Percentiles rank a stretch among this genome's conserved stretches.
phyloP scores from a whole-genome alignment of 2,888 invertebrate species.

The Diogma glabrata region DNA sequence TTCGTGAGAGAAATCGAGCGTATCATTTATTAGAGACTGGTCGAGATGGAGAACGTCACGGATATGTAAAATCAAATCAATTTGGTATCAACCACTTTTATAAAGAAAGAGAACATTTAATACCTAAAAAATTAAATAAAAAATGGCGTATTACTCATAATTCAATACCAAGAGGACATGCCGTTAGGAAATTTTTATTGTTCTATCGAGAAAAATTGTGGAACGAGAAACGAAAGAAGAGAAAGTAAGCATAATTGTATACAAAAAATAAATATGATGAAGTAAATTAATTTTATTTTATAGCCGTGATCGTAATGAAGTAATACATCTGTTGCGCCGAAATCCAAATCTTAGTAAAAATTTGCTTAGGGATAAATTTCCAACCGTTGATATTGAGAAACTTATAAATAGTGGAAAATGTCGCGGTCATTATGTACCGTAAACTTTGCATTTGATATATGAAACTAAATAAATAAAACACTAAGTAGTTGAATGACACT shows the following conservation, averaged over 20 bases:
- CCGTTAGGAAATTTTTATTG: conserved; percentile 49
- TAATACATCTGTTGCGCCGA: conserved; percentile 54
- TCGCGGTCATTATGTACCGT: conserved; percentile 49
- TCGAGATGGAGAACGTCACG: conserved; percentile 65
- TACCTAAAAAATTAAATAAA: conserved; percentile 56
- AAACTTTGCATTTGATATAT: background rate
- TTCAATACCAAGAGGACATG: conserved; percentile 42
- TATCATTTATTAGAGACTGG: conserved; percentile 85
- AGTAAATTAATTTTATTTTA: conserved; percentile 20
- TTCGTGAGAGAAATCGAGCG: conserved; percentile 85
- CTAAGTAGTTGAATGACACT: no score
- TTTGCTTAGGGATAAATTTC: conserved; percentile 57
- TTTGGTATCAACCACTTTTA: conserved; percentile 51
- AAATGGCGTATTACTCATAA: conserved; percentile 49
- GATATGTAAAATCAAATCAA: conserved; percentile 42
- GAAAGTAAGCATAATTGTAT: conserved; percentile 38
- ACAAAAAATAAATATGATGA: conserved; percentile 2
- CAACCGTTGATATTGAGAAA: conserved; percentile 61
- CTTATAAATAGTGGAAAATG: conserved; percentile 44
- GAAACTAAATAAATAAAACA: no score
- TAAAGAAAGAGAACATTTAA: conserved; percentile 45
- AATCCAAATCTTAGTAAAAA: conserved; percentile 68
- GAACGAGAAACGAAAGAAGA: conserved; percentile 43
- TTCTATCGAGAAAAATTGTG: conserved; percentile 54
- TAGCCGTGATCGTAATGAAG: conserved; percentile 52